Evolutionary conservation across 1,140 invertebrate genomes (phyloP), one percentile per base, ranked within the genome.

Genomic region (Spodoptera frugiperda): DNA sequence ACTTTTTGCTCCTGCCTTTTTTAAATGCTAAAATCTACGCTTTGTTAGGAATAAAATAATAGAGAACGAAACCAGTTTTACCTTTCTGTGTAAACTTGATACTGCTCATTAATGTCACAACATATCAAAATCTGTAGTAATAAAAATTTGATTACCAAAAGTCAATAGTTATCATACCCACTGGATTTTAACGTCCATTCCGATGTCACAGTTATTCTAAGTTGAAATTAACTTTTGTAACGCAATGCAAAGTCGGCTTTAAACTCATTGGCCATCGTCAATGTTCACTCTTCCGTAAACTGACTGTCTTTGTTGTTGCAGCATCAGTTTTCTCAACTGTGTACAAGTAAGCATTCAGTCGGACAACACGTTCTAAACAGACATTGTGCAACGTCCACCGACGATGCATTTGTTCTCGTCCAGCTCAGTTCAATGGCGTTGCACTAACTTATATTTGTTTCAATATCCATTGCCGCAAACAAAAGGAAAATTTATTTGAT

Each of bases 231-330:
- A 53, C 53, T 72, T 46, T 57, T n/a, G 44, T 67, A 55, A 54
- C 44, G 51, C 33, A 72, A 55, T 72, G 39, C 57, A 17, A 67
- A 49, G 46, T 44, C 8, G 19, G 44, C 48, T 67, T 67, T 25
- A 46, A 39, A 67, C 39, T 67, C 25, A 67, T 67, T 67, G 63
- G 44, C 63, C 63, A 53, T 51, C 46, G 48, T 33, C 65, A 72
- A 48, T 86, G 78, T 81, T 82, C 78, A 77, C 57, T 85, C 76
- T 83, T 83, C 82, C 75, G 79, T 83, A 75, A 79, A 84, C 79
- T 85, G 78, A 81, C 71, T 67, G 61, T 78, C 79, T 57, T 68
- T 68, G 39, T 68, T 65, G 33, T 74, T 75, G 65, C 70, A 75
- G 33, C 73, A 70, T 70, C 78, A 51, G 25, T 75, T 65, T 79